Base-by-base conservation (phyloP, 2,113 vertebrate genomes). In the Noctilio leporinus region DNA sequence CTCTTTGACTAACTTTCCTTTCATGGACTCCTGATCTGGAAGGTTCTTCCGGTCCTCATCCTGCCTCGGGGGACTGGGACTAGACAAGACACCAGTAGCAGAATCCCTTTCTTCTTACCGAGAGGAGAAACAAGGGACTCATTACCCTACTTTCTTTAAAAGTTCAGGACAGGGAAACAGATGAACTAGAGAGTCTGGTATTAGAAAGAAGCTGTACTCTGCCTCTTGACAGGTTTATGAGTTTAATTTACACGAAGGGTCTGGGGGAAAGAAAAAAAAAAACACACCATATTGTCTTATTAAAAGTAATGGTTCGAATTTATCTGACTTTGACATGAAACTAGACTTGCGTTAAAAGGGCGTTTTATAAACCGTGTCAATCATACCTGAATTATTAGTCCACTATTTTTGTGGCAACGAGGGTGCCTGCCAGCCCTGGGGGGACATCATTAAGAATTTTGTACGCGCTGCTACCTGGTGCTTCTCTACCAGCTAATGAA, bases 121-220 rank as follows among this genome's bases (percentile, higher is more conserved):
- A 91, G 67, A 86, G 47, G 8, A 69, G 86, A 62, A 45, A 43
- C 92, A 64, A 82, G 88, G 75, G 89, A 76, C 57, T 94, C 86
- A 64, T 95, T 97, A 80, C 83, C 80, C 86, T 86, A 89, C 85
- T 93, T 94, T 70, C 88, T 86, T n/a, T 28, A 87, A 85, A 93
- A 86, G 65, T 78, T 38, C 35, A 84, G 85, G 72, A 88, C 77
- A 51, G 81, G 88, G 67, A 72, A 64, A 30, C 5, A 55, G 47
- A 87, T 38, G 62, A 86, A 3, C 35, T 40, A 47, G 3, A 51
- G 78, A 73, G 33, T 14, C 43, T 6, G 24, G 47, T 2, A 9
- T 12, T 51, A 67, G 77, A 82, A 76, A 53, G 38, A 64, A 84
- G 45, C n/a, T 30, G 35, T 10, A 7, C 69, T 89, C 78, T 11